phyloP scores from a whole-genome alignment of 2,113 vertebrate species.

The Symphodus melops region DNA sequence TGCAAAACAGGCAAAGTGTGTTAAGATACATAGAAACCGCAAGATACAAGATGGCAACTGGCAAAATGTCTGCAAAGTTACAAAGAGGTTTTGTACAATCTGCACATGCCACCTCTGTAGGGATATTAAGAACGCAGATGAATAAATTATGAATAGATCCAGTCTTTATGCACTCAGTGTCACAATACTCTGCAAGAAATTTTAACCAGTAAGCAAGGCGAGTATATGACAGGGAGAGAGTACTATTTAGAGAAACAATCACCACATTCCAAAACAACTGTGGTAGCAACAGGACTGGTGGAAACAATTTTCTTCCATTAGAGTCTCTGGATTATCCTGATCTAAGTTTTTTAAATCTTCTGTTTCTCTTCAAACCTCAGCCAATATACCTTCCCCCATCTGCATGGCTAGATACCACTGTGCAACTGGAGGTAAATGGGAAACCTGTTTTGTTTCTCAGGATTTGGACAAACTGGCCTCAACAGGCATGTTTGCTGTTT shows the following conservation, averaged over 20 bases:
- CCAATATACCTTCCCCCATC: background rate
- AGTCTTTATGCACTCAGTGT: too few relatives aligned
- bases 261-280: background rate
- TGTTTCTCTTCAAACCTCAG: background rate
- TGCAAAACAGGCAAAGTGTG: conserved; percentile 10
- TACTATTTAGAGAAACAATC: background rate
- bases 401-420: background rate
- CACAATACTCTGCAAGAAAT: background rate
- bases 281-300: background rate
- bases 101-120: too few relatives aligned
- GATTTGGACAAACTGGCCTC: background rate
- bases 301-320: background rate
- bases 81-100: background rate
- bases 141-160: background rate
- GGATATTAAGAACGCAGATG: too few relatives aligned
- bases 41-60: background rate
- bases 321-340: background rate
- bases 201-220: background rate
- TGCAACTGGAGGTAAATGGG: background rate
- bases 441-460: background rate
- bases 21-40: background rate
- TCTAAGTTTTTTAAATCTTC: background rate
- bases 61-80: background rate
- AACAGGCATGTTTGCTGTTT: background rate
- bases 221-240: background rate